Evolutionary conservation across 1,140 invertebrate species (phyloP).

Genomic region (Drosophila fuyamai): DNA sequence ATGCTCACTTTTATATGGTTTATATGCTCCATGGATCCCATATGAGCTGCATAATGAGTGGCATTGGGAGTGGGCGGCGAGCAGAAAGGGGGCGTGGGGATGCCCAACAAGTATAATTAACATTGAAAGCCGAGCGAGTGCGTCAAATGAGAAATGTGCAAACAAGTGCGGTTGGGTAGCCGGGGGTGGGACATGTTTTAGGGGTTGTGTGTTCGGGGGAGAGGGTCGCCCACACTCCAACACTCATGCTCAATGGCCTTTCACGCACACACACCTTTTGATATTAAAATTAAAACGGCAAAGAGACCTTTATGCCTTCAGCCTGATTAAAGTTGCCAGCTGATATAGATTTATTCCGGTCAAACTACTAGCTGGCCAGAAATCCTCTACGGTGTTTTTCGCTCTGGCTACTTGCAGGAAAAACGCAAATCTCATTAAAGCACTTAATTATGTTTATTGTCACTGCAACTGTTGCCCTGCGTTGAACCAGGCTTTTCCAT

Average conservation of each 20-base stretch:
- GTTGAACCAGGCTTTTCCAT: slow-evolving; percentile 32
- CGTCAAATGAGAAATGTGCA: slow-evolving; percentile 71
- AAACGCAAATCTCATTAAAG: slow-evolving; percentile 31
- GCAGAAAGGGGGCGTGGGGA: slow-evolving; percentile 17
- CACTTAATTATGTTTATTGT: slow-evolving; percentile 10
- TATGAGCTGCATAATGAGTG: slow-evolving; percentile 60
- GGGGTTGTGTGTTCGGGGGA: not conserved
- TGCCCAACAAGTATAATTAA: slow-evolving; percentile 71
- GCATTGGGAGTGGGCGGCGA: slow-evolving; percentile 22
- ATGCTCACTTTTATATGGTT: slow-evolving; percentile 68
- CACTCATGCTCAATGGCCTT: slow-evolving; percentile 56
- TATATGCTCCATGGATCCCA: slow-evolving; percentile 64
- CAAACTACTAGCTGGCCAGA: slow-evolving; percentile 1
- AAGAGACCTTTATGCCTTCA: slow-evolving; percentile 15
- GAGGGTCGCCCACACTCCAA: slow-evolving; percentile 17
- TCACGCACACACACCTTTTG: slow-evolving; percentile 52
- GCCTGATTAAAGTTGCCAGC: slow-evolving; percentile 29
- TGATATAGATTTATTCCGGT: not conserved
- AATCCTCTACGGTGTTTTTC: not conserved
- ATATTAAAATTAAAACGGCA: slow-evolving; percentile 63
- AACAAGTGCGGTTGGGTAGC: slow-evolving; percentile 27
- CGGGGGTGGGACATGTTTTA: slow-evolving; percentile 5
- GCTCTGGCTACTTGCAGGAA: slow-evolving; percentile 13
- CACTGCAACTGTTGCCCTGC: slow-evolving; percentile 31
- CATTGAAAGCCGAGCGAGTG: slow-evolving; percentile 61